phyloP scores from a whole-genome alignment of 2,888 invertebrate species.

The Eustalomyia histrio region DNA sequence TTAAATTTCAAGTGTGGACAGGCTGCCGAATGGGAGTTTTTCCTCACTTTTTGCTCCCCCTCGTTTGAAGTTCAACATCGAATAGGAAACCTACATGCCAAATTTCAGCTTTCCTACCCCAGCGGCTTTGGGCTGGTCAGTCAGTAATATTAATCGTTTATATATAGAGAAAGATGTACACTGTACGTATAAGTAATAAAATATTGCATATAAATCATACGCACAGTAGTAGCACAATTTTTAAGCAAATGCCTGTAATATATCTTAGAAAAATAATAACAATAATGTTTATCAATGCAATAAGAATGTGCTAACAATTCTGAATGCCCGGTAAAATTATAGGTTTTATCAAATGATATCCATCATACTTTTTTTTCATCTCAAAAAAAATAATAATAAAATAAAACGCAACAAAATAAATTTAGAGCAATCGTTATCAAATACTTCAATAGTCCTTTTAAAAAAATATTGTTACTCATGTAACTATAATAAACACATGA shows the following conservation, averaged over 20 bases:
- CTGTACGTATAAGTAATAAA: no score
- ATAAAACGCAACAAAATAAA: neutral
- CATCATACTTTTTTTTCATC: neutral
- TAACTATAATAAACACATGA: neutral
- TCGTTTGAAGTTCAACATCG: no score
- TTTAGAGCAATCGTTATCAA: neutral
- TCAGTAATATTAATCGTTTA: no score
- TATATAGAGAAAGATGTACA: no score
- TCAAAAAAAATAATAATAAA: no score
- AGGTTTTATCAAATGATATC: slow-evolving; percentile 2
- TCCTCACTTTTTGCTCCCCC: no score
- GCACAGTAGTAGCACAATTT: neutral
- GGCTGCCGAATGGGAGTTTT: no score
- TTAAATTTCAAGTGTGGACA: no score
- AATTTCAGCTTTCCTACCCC: no score
- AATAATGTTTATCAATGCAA: neutral
- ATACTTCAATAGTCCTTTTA: neutral
- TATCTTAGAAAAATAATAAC: neutral
- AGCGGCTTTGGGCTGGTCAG: no score
- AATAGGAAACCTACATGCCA: no score
- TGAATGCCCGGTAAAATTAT: slow-evolving; percentile 6
- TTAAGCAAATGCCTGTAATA: neutral
- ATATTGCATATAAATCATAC: neutral
- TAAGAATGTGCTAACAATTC: neutral
- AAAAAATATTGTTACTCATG: neutral